Base-by-base conservation (phyloP, 2,888 invertebrate genomes). In the Cheilosia scutellata region DNA sequence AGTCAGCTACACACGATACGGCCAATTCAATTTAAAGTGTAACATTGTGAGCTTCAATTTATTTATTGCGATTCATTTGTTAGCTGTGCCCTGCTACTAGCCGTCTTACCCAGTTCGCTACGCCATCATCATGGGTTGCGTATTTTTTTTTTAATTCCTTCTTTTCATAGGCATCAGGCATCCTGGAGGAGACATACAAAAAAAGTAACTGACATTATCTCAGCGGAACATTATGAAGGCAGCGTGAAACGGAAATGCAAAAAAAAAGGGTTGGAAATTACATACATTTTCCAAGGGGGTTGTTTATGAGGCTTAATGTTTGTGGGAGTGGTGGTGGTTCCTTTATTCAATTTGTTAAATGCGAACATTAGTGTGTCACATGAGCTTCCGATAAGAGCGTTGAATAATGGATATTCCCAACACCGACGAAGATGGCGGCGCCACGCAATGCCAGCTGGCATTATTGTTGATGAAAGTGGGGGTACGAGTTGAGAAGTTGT, bases 301-400 rank as follows among this genome's bases (percentile, higher is more conserved):
- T 82, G 82, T 76, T 80, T 76, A 72, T 71, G 71, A 65, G 65
- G 60, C 47, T 70, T 71, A 25, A 42, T 25, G 51, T 31, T 5
- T 42, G 29, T n/a, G 33, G 20, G 40, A 29, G 55, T 60, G 16
- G 16, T 25, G 78, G 78, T 29, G 16, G 70, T 37, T 78, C 68
- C 53, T 76, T 86, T 77, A 86, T 82, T 82, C 82, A 86, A 82
- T 86, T 82, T 86, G 86, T 82, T 86, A 82, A 86, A 82, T 82
- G 79, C 57, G 80, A 86, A 82, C 76, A 86, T 86, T 86, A 86
- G 82, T 76, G 86, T 86, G 76, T 72, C 76, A 66, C 86, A 77
- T 72, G 76, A 82, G 72, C 72, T 86, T 49, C 82, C 68, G 86
- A 86, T 86, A 86, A 86, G 82, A 62, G 82, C 58, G 57, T 42